Conservation (phyloP, 2,888 invertebrate species). For the Melieria omissa region DNA sequence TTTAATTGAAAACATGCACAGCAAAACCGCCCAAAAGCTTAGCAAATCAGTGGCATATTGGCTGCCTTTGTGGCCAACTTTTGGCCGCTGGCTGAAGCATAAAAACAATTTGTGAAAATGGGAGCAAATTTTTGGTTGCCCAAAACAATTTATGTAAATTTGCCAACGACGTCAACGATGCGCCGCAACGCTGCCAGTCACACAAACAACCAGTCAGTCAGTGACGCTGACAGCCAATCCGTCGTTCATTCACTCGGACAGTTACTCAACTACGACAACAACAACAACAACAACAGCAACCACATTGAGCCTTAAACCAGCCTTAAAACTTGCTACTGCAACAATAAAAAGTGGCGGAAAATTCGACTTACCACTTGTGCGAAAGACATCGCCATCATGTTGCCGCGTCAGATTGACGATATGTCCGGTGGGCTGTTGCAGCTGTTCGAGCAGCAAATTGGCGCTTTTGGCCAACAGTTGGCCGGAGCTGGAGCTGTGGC, state of each 20-base stretch:
- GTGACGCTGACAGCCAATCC: neutral
- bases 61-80: too few species aligned
- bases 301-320: neutral
- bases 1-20: too few species aligned
- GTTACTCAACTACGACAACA: too few species aligned
- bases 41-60: too few species aligned
- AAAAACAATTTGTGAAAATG: too few species aligned
- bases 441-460: slow-evolving; percentile 60
- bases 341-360: too few species aligned
- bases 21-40: too few species aligned
- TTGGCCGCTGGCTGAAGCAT: too few species aligned
- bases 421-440: slow-evolving; percentile 57
- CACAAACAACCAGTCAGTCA: neutral
- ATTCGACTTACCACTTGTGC: slow-evolving; percentile 61
- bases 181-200: neutral
- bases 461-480: slow-evolving; percentile 48
- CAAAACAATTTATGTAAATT: too few species aligned
- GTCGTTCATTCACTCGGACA: neutral
- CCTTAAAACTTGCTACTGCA: too few species aligned
- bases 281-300: neutral
- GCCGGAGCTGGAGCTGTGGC: slow-evolving; percentile 22
- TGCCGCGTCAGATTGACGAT: slow-evolving; percentile 66
- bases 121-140: too few species aligned
- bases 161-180: too few species aligned
- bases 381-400: slow-evolving; percentile 66